phyloP scores from a whole-genome alignment of 2,797 vertebrate genomes.

The Mallotus villosus region DNA sequence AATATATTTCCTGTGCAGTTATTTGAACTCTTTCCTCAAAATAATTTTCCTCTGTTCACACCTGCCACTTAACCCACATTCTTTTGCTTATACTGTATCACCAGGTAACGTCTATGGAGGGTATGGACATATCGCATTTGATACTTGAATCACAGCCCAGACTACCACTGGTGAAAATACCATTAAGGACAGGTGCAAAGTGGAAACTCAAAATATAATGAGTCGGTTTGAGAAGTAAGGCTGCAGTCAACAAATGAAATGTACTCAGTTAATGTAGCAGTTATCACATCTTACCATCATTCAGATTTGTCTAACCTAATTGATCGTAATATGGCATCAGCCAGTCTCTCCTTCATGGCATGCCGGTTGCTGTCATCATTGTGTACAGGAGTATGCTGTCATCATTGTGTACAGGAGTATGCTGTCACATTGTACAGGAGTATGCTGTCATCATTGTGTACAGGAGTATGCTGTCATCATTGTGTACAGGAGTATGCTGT shows the following conservation, averaged over 20 bases:
- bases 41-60: background rate
- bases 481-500: no score
- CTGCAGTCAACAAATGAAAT: constrained; percentile 37
- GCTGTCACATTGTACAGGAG: no score
- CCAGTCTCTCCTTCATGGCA: background rate
- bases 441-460: no score
- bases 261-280: constrained; percentile 25
- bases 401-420: background rate
- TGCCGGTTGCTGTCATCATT: background rate
- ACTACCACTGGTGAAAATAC: constrained; percentile 6
- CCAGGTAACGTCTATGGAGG: background rate
- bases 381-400: background rate
- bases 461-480: no score
- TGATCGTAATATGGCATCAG: background rate
- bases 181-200: background rate
- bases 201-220: background rate
- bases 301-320: constrained; percentile 22
- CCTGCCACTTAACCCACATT: background rate
- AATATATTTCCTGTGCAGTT: no score
- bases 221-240: constrained; percentile 43
- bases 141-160: constrained; percentile 2
- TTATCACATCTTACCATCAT: constrained; percentile 24
- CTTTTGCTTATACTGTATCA: background rate
- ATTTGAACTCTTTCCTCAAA: no score
- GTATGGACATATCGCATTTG: background rate